These are phyloP conservation scores for Camponotus vicinus DNA, from an alignment of 1,140 invertebrate genomes.

Conservation along the genomic window DNA sequence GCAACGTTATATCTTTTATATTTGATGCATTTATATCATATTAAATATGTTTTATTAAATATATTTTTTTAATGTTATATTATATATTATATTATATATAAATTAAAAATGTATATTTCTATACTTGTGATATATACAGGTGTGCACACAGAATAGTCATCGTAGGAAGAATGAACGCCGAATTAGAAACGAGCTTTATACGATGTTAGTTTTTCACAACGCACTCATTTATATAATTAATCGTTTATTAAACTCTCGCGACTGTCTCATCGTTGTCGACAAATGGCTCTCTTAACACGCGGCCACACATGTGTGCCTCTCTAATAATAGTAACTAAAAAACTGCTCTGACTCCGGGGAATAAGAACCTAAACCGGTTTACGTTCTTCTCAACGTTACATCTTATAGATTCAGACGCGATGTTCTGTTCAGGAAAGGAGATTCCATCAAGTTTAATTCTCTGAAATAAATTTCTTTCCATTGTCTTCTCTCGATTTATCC, in stretches of 20 bases:
- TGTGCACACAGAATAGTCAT: too few species aligned
- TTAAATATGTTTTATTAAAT: too few species aligned
- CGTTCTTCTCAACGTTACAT: slow-evolving; percentile 17
- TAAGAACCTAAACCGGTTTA: slow-evolving; percentile 57
- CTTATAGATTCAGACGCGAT: slow-evolving; percentile 10
- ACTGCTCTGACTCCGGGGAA: slow-evolving; percentile 43
- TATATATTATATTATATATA: too few species aligned
- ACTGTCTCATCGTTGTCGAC: slow-evolving; percentile 43
- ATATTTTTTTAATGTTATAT: too few species aligned
- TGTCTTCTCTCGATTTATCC: background rate
- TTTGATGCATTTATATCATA: too few species aligned
- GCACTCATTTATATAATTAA: background rate
- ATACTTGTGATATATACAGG: too few species aligned
- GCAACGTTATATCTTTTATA: too few species aligned
- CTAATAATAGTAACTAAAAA: slow-evolving; percentile 65
- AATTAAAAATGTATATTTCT: too few species aligned
- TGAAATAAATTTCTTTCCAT: background rate
- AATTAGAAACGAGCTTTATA: slow-evolving; percentile 1
- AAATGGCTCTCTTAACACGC: slow-evolving; percentile 45
- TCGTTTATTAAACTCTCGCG: slow-evolving; percentile 37
- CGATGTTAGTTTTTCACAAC: background rate
- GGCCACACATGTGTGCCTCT: slow-evolving; percentile 49
- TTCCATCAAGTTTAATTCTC: background rate
- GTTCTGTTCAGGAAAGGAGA: background rate
- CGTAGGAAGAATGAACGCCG: background rate